Evolutionary conservation across 2,888 invertebrate species (phyloP), one percentile per base, ranked within the genome.

Genomic region (Drosophila imparisetae): DNA sequence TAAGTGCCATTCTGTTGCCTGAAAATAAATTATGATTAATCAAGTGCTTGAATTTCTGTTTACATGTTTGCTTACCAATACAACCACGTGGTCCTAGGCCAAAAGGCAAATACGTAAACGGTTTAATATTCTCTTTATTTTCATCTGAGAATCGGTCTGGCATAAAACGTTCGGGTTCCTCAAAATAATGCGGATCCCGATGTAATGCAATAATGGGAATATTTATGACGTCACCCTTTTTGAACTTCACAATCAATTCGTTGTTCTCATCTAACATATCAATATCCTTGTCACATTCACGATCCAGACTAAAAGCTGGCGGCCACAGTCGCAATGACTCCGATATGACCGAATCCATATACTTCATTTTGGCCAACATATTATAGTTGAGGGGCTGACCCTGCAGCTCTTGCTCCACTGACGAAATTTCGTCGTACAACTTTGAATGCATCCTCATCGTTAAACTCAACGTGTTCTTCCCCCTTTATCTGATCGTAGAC

Each of bases 291-390:
- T 89, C 84, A 75, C 95, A 95, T 1, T 92, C 42, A 7, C 95
- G 93, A 71, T 86, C 94, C n/a, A 93, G 75, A 0, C 83, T 88
- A 0, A 92, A 54, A 0, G 81, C 92, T 0, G 94, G 93, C 0
- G 95, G 94, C 94, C 94, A 95, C 50, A 91, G 82, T 13, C 94
- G 90, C 3, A 94, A 89, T 0, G 92, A 64, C 79, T 94, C 94
- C 88, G 94, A 94, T 0, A 95, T 85, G 8, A 92, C 89, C 92
- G 91, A 85, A 72, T 95, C 95, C 93, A 95, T 83, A 71, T 95
- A 95, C 42, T 93, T 93, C 94, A 95, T 94, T 40, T 92, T 93
- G 72, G 94, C 93, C 2, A 95, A 89, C 3, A 92, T 92, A 24
- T 94, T 94, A 73, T 94, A 95, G 66, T 93, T 93, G 1, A 95